Evolutionary conservation across 2,888 invertebrate species (phyloP).

Genomic region (Cantharis flavilabris): DNA sequence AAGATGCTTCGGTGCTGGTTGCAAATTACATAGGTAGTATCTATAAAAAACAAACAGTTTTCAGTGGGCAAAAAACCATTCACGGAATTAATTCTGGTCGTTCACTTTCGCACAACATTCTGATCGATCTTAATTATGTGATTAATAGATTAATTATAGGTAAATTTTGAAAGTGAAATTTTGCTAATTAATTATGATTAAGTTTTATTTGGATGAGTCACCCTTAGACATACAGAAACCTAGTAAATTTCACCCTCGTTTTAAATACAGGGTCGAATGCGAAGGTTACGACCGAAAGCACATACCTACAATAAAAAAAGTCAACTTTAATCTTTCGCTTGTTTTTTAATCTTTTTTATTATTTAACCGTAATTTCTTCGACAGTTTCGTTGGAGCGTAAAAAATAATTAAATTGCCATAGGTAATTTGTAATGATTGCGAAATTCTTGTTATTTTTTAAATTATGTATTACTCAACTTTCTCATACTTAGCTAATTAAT

Average conservation of each 20-base stretch:
- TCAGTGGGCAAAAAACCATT: background rate
- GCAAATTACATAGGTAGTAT: no score
- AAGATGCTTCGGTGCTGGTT: background rate
- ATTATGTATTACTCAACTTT: background rate
- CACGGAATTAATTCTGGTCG: background rate
- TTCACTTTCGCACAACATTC: background rate
- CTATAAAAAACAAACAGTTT: no score
- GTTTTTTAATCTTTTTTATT: background rate
- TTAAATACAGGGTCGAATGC: background rate
- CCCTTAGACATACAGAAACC: background rate
- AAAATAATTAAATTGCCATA: background rate
- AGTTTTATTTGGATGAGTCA: background rate
- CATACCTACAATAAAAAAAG: background rate
- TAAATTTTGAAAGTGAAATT: background rate
- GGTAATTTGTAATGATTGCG: background rate
- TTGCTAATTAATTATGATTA: background rate
- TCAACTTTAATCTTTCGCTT: background rate
- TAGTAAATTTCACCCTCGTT: background rate
- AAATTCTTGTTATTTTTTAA: background rate
- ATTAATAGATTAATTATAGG: background rate
- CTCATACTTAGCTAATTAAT: background rate
- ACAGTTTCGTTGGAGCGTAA: background rate
- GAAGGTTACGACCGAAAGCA: background rate
- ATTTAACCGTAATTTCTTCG: background rate
- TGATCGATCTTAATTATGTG: background rate